phyloP scores from a whole-genome alignment of 2,797 vertebrate species.

The Lerista edwardsae region DNA sequence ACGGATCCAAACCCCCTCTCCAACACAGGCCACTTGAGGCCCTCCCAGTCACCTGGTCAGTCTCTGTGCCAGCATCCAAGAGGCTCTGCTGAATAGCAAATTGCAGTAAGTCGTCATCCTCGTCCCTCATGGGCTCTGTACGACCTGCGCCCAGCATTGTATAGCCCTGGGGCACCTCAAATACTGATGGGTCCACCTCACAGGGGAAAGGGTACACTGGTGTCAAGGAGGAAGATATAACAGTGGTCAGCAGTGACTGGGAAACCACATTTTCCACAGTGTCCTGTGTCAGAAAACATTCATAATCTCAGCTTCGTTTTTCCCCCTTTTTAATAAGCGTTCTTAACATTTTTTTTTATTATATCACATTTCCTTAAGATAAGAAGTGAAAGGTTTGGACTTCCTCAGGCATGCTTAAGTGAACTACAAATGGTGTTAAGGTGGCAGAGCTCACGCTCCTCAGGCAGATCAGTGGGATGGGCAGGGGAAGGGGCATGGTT shows the following conservation, averaged over 20 bases:
- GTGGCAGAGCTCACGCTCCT: neutral
- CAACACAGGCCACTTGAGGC: neutral
- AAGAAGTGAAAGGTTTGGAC: neutral
- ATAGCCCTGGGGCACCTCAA: constrained; percentile 91
- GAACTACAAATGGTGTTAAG: neutral
- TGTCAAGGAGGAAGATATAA: neutral
- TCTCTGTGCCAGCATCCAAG: constrained; percentile 91
- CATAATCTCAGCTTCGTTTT: neutral
- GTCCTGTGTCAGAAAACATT: neutral
- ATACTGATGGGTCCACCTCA: constrained; percentile 90
- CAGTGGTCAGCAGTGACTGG: neutral
- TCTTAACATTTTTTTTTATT: neutral
- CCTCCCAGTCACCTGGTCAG: constrained; percentile 84
- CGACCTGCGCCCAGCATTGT: constrained; percentile 88
- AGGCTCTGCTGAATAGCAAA: constrained; percentile 97
- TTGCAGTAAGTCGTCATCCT: constrained; percentile 93
- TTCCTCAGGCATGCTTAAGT: neutral
- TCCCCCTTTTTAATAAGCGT: neutral
- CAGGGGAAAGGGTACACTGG: constrained; percentile 82
- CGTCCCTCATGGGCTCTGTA: constrained; percentile 90
- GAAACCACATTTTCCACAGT: neutral
- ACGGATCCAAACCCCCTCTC: neutral
- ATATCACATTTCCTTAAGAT: neutral
- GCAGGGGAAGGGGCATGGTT: neutral
- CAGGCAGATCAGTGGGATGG: neutral